Conservation (phyloP, 2,113 vertebrate genomes). For the Pongo abelii region DNA sequence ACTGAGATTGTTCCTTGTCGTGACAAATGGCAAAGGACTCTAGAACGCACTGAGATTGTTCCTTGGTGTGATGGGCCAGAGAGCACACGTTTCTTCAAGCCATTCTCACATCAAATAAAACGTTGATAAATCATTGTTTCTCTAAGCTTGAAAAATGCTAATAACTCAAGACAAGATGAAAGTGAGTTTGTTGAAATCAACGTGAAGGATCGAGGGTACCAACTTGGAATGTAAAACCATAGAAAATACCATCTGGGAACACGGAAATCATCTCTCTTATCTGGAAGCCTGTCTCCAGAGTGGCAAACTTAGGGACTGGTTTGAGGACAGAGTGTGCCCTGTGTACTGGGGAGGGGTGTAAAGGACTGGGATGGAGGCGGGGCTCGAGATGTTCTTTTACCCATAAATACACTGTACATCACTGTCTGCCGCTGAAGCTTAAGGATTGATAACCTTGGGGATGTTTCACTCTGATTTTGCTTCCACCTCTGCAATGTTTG, state of each 20-base stretch:
- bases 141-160: conserved; percentile 42
- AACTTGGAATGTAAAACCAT: conserved; percentile 19
- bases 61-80: not conserved
- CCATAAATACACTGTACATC: not conserved
- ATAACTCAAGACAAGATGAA: conserved; percentile 55
- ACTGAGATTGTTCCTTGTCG: not conserved
- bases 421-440: not conserved
- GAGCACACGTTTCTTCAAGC: not conserved
- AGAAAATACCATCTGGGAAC: conserved; percentile 24
- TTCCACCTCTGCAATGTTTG: not conserved
- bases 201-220: conserved; percentile 39
- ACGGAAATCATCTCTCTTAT: not conserved
- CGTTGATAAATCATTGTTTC: conserved; percentile 55
- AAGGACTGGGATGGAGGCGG: not conserved
- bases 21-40: not conserved
- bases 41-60: not conserved
- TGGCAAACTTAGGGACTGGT: not conserved
- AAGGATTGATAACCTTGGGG: not conserved
- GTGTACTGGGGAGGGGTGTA: not conserved
- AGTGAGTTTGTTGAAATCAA: conserved; percentile 38
- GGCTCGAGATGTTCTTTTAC: not conserved
- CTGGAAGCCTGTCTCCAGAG: conserved; percentile 1
- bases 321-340: not conserved
- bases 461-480: not conserved
- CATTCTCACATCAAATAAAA: conserved; percentile 28